These are phyloP conservation scores for Bellardia bayeri DNA, from an alignment of 2,888 invertebrate genomes.

Conservation along the genomic window DNA sequence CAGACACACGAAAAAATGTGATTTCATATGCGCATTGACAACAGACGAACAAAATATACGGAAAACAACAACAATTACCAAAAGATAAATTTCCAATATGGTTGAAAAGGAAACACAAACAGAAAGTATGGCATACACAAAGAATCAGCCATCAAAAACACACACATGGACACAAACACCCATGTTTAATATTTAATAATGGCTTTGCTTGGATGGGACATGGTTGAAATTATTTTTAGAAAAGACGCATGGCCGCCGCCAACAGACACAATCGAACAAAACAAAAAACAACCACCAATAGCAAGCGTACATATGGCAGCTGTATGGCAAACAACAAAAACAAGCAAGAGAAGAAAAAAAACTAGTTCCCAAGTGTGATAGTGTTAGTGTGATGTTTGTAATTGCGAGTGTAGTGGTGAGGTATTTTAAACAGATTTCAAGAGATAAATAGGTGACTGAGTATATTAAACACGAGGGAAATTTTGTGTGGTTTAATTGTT, in stretches of 20 bases:
- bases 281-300: conserved; percentile 61
- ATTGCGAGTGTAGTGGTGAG: conserved; percentile 45
- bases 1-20: background rate
- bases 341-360: conserved; percentile 17
- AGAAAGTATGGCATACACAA: conserved; percentile 2
- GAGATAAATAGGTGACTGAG: conserved; percentile 31
- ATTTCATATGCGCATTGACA: conserved; percentile 25
- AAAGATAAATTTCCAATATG: conserved; percentile 69
- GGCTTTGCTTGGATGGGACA: conserved; percentile 7
- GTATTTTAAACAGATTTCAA: background rate
- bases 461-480: conserved; percentile 50
- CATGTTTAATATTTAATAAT: conserved; percentile 34
- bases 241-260: conserved; percentile 70
- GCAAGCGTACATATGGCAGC: conserved; percentile 71
- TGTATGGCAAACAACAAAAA: background rate
- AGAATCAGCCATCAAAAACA: conserved; percentile 17
- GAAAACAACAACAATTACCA: background rate
- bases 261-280: conserved; percentile 41
- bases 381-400: conserved; percentile 40
- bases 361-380: conserved; percentile 1
- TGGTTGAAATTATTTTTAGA: conserved; percentile 23
- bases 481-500: conserved; percentile 33
- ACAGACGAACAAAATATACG: background rate
- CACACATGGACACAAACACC: background rate
- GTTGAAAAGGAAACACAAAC: conserved; percentile 57